Percentiles rank a stretch among this genome's conserved stretches.
phyloP scores from a whole-genome alignment of 30 jellyfish, hydroid and myxozoan species.

The Euphysa ruthae region DNA sequence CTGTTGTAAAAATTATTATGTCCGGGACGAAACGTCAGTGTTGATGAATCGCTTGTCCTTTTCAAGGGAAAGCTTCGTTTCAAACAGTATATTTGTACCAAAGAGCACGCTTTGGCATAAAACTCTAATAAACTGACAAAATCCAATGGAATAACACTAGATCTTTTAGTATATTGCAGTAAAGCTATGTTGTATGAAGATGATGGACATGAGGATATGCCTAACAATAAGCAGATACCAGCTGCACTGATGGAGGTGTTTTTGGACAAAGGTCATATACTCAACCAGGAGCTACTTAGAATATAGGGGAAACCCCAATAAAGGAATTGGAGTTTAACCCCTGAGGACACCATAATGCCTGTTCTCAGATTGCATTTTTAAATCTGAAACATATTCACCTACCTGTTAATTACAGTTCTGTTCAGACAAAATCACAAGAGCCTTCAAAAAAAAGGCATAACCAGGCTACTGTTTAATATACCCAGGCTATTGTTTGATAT shows the following conservation, averaged over 20 bases:
- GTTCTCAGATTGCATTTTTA: no score
- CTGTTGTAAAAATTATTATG: background rate
- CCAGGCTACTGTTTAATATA: no score
- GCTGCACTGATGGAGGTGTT: slow-evolving; percentile 18
- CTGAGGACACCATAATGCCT: no score
- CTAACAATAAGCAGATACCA: slow-evolving; percentile 12
- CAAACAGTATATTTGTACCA: slow-evolving; percentile 10
- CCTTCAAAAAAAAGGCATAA: no score
- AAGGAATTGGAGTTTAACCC: no score
- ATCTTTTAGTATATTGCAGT: slow-evolving; percentile 26
- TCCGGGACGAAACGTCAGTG: slow-evolving; percentile 13
- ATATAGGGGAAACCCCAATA: no score
- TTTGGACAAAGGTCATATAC: slow-evolving; percentile 7
- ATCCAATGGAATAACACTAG: slow-evolving; percentile 20
- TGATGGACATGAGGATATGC: slow-evolving; percentile 9
- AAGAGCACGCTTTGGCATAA: slow-evolving; percentile 33
- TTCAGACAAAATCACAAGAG: no score
- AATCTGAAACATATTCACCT: no score
- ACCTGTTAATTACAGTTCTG: no score
- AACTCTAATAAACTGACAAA: slow-evolving; percentile 14
- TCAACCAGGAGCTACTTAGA: no score
- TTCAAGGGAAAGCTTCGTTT: slow-evolving; percentile 11
- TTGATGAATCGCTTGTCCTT: slow-evolving; percentile 16
- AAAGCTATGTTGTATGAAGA: slow-evolving; percentile 5
- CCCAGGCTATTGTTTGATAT: no score